These are phyloP conservation scores for Parnassius orleans DNA, from an alignment of 2,888 invertebrate species.

Conservation along the genomic window DNA sequence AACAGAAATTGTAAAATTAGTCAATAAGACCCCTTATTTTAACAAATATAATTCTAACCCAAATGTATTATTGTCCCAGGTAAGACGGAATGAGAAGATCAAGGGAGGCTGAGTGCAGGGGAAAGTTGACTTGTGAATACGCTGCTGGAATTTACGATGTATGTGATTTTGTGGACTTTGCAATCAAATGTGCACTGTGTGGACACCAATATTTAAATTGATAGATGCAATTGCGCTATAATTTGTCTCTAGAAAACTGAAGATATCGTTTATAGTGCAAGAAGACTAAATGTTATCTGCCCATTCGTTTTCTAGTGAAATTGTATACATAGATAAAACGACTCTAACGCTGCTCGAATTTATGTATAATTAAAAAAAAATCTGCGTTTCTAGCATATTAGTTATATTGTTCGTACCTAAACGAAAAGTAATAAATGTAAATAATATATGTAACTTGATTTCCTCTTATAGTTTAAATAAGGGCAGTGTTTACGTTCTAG, in stretches of 20 bases:
- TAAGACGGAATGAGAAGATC: slow-evolving; percentile 48
- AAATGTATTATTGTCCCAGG: slow-evolving; percentile 58
- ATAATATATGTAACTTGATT: slow-evolving; percentile 14
- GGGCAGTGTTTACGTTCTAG: slow-evolving; percentile 22
- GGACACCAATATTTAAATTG: background rate
- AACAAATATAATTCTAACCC: slow-evolving; percentile 5
- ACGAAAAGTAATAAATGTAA: slow-evolving; percentile 12
- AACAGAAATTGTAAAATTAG: too few species aligned
- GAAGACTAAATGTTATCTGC: slow-evolving; percentile 46
- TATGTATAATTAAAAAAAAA: slow-evolving; percentile 14
- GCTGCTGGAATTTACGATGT: slow-evolving; percentile 31
- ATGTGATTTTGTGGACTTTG: slow-evolving; percentile 36
- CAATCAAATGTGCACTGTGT: slow-evolving; percentile 28
- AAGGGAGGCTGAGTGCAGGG: slow-evolving; percentile 52
- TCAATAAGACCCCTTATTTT: too few species aligned
- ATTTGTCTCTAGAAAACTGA: slow-evolving; percentile 28
- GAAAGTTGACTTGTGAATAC: slow-evolving; percentile 27
- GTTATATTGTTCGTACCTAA: slow-evolving; percentile 5
- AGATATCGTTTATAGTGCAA: slow-evolving; percentile 43
- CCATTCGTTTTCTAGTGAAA: slow-evolving; percentile 35
- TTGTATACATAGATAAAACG: slow-evolving; percentile 13
- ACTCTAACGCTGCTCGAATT: slow-evolving; percentile 18
- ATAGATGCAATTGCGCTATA: slow-evolving; percentile 17
- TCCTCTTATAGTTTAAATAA: slow-evolving; percentile 21
- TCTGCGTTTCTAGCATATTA: slow-evolving; percentile 12